Evolutionary conservation across 2,888 invertebrate species (phyloP).

Genomic region (Automeris io): DNA sequence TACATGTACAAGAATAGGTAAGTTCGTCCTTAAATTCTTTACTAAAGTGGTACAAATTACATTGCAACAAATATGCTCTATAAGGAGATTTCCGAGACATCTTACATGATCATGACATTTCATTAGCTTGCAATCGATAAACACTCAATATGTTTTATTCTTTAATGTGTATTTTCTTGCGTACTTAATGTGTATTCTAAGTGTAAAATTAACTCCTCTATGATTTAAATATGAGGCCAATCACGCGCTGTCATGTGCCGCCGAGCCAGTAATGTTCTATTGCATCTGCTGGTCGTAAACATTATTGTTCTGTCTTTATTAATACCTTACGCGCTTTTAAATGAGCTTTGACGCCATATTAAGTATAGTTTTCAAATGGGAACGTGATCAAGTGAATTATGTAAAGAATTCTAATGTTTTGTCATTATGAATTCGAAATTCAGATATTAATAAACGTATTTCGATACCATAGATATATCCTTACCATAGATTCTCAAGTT

Average conservation of each 20-base stretch:
- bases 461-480: background rate
- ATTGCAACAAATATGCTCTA: no score
- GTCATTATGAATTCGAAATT: slow-evolving; percentile 10
- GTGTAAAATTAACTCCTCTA: slow-evolving; percentile 6
- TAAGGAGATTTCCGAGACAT: no score
- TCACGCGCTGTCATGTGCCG: slow-evolving; percentile 37
- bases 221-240: slow-evolving; percentile 32
- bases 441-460: background rate
- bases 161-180: background rate
- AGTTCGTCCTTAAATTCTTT: no score
- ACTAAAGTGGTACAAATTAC: no score
- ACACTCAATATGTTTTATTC: slow-evolving; percentile 6
- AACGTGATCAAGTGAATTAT: slow-evolving; percentile 12
- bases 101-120: slow-evolving; percentile 10
- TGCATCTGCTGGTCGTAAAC: slow-evolving; percentile 37
- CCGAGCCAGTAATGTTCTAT: slow-evolving; percentile 36
- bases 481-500: background rate
- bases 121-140: slow-evolving; percentile 15
- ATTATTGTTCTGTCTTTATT: slow-evolving; percentile 40
- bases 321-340: slow-evolving; percentile 32
- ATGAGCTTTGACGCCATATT: slow-evolving; percentile 19
- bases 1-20: no score
- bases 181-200: slow-evolving; percentile 6
- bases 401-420: slow-evolving; percentile 28
- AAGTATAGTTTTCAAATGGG: slow-evolving; percentile 6